A percentile compares a stretch with the other conserved stretches of the same genome.
Conservation (phyloP, 2,888 invertebrate species). For the Tenthredo amoena region DNA sequence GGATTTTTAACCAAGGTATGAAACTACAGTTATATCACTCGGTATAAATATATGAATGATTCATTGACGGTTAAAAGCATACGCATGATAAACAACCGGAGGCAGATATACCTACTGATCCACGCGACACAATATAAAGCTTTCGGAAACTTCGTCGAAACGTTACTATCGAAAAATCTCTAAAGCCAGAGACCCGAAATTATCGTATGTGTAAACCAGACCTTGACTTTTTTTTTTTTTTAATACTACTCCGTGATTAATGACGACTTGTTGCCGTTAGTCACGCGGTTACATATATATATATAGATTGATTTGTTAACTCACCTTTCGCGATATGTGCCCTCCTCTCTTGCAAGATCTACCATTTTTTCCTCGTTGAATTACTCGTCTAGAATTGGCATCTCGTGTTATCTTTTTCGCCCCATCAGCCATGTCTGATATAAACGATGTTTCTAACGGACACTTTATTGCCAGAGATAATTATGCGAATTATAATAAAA, state of each 20-base stretch:
- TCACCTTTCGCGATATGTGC: slow-evolving; percentile 17
- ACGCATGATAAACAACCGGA: neutral
- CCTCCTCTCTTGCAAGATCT: slow-evolving; percentile 8
- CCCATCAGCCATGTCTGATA: slow-evolving; percentile 11
- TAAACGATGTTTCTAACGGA: neutral
- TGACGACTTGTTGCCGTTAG: neutral
- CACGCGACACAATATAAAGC: neutral
- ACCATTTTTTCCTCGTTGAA: neutral
- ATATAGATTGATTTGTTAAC: neutral
- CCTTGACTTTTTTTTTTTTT: neutral
- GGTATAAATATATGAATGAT: slow-evolving; percentile 25
- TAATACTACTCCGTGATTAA: neutral
- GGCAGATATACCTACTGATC: neutral
- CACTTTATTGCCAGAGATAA: neutral
- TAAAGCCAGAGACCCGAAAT: neutral
- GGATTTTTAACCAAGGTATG: slow-evolving; percentile 11
- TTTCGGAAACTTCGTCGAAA: neutral
- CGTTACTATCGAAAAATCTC: neutral
- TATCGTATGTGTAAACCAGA: neutral
- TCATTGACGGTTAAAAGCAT: slow-evolving; percentile 1
- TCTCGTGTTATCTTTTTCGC: neutral
- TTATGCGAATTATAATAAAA: neutral
- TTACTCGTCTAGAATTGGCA: neutral
- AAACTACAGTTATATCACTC: neutral
- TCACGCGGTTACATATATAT: neutral